These are phyloP conservation scores for Neofelis nebulosa DNA, from an alignment of 2,113 vertebrate species.

Conservation along the genomic window DNA sequence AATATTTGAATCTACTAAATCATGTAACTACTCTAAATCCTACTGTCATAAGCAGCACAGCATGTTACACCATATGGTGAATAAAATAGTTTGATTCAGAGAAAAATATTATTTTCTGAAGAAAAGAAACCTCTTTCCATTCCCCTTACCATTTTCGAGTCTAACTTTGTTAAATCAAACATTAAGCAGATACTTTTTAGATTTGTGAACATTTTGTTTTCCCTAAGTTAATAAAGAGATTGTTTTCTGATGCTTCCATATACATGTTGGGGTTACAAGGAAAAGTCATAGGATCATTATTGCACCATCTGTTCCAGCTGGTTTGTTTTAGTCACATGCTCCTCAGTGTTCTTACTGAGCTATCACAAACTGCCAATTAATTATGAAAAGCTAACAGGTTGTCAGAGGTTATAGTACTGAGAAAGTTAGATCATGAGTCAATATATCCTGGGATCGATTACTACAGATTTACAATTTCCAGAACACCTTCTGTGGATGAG, in stretches of 20 bases:
- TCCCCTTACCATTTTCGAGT: neutral
- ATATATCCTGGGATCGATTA: constrained; percentile 31
- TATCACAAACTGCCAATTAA: constrained; percentile 61
- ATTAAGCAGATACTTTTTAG: neutral
- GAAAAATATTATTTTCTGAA: neutral
- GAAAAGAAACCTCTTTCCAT: neutral
- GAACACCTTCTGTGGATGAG: neutral
- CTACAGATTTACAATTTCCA: constrained; percentile 14
- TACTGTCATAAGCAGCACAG: neutral
- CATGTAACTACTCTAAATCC: neutral
- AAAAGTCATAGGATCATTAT: constrained; percentile 30
- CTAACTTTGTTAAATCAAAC: neutral
- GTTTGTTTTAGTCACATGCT: constrained; percentile 34
- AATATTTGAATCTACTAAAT: neutral
- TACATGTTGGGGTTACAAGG: neutral
- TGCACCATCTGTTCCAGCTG: constrained; percentile 9
- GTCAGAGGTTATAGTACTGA: constrained; percentile 1
- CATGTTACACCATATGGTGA: neutral
- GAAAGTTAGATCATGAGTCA: neutral
- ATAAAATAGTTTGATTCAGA: neutral
- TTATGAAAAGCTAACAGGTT: constrained; percentile 57
- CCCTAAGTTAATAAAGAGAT: constrained; percentile 18
- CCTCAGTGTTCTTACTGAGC: constrained; percentile 31
- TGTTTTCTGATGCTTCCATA: neutral
- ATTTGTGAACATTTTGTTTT: neutral